These are phyloP conservation scores for Baccha elongata DNA, from an alignment of 2,888 invertebrate genomes.

Conservation along the genomic window DNA sequence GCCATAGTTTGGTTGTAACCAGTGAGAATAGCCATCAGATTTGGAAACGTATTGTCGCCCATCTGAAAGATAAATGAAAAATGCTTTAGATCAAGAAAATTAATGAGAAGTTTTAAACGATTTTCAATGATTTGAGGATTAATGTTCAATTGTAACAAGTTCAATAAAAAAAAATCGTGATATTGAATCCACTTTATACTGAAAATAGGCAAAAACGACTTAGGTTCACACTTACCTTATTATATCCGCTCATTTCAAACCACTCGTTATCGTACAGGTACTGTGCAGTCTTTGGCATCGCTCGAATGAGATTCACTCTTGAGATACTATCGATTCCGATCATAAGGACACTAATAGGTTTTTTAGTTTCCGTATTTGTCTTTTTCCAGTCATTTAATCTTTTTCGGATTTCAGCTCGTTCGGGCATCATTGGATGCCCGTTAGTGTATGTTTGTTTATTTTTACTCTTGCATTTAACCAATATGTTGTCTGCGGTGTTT, in stretches of 20 bases:
- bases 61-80: no score
- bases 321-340: conserved; percentile 94
- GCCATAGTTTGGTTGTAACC: conserved; percentile 85
- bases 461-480: conserved; percentile 83
- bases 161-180: no score
- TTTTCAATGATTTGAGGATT: no score
- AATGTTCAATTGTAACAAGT: no score
- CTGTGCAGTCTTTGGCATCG: conserved; percentile 88
- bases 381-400: conserved; percentile 79
- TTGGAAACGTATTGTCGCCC: conserved; percentile 95
- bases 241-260: conserved; percentile 89
- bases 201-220: no score
- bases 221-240: conserved; percentile 85
- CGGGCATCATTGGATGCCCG: conserved; percentile 84
- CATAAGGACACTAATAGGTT: conserved; percentile 87
- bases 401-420: conserved; percentile 83
- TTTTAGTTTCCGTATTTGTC: conserved; percentile 72
- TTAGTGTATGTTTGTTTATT: conserved; percentile 79
- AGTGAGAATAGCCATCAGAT: conserved; percentile 91
- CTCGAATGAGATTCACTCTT: conserved; percentile 88
- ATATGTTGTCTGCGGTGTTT: conserved; percentile 82
- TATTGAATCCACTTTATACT: no score
- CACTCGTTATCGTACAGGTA: conserved; percentile 88
- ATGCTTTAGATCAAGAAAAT: no score
- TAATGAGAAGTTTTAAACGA: neutral